phyloP scores from a whole-genome alignment of 2,797 vertebrate genomes.

The Enteromius radiatus region DNA sequence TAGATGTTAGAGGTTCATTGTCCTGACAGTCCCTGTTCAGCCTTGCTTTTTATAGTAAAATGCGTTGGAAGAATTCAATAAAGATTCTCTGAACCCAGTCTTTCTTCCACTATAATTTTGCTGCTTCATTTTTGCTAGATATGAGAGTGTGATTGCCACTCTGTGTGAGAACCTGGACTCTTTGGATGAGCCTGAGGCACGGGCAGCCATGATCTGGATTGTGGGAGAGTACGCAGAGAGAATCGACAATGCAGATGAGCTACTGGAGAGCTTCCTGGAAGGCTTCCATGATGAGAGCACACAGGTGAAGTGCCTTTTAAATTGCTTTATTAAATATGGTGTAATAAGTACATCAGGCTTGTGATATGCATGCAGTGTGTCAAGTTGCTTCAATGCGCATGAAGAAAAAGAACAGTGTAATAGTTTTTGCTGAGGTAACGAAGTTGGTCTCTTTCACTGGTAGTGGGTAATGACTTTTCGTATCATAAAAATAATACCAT shows the following conservation, averaged over 20 bases:
- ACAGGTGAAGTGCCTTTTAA: constrained; percentile 77
- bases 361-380: not conserved
- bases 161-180: constrained; percentile 98
- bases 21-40: not conserved
- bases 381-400: not conserved
- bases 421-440: not conserved
- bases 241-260: constrained; percentile 96
- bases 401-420: not conserved
- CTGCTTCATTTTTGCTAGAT: constrained; percentile 74
- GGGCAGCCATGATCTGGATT: constrained; percentile 99
- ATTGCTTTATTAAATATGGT: not conserved
- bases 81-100: not conserved
- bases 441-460: not conserved
- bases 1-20: not conserved
- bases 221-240: constrained; percentile 97
- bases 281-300: constrained; percentile 99
- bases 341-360: not conserved
- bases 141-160: constrained; percentile 97
- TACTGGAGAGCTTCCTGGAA: constrained; percentile 96
- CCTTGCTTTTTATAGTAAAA: not conserved
- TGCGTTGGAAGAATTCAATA: not conserved
- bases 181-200: constrained; percentile 94
- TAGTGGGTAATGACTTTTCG: not conserved
- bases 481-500: not conserved
- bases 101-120: not conserved